Evolutionary conservation across 2,797 vertebrate genomes (phyloP).

Genomic region (Gobio occitaniae): DNA sequence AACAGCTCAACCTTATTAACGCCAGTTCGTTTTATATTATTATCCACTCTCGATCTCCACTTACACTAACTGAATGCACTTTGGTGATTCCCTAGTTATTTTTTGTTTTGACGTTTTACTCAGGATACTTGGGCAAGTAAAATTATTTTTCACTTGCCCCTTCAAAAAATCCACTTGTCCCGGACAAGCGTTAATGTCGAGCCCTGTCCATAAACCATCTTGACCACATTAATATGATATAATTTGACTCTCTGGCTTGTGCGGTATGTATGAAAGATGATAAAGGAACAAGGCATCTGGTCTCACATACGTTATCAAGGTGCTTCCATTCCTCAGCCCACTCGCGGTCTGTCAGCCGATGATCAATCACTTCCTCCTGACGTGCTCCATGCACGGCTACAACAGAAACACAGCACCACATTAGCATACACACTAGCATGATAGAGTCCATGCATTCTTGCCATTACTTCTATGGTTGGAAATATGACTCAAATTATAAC

Average conservation of each 20-base stretch:
- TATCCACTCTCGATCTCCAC: too few species aligned
- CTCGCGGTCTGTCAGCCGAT: slow-evolving; percentile 94
- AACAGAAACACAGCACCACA: slow-evolving; percentile 62
- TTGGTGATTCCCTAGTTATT: too few species aligned
- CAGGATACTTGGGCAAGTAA: too few species aligned
- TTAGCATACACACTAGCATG: neutral
- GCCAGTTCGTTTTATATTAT: too few species aligned
- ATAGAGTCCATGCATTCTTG: neutral
- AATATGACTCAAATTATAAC: neutral
- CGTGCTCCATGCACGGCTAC: slow-evolving; percentile 85
- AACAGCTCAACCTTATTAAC: too few species aligned
- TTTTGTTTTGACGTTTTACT: too few species aligned
- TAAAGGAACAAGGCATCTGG: slow-evolving; percentile 4
- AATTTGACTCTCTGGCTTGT: neutral
- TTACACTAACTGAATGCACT: too few species aligned
- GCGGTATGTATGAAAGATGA: slow-evolving; percentile 10
- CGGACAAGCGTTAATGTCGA: rapidly evolving
- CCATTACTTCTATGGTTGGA: neutral
- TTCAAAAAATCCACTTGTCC: too few species aligned
- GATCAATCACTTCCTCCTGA: slow-evolving; percentile 96
- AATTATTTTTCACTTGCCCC: too few species aligned
- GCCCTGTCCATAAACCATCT: too few species aligned
- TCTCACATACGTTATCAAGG: slow-evolving; percentile 91
- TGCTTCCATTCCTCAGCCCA: slow-evolving; percentile 99
- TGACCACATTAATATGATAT: neutral